Base-by-base conservation (phyloP, 2,113 vertebrate species). In the Oryzias melastigma region DNA sequence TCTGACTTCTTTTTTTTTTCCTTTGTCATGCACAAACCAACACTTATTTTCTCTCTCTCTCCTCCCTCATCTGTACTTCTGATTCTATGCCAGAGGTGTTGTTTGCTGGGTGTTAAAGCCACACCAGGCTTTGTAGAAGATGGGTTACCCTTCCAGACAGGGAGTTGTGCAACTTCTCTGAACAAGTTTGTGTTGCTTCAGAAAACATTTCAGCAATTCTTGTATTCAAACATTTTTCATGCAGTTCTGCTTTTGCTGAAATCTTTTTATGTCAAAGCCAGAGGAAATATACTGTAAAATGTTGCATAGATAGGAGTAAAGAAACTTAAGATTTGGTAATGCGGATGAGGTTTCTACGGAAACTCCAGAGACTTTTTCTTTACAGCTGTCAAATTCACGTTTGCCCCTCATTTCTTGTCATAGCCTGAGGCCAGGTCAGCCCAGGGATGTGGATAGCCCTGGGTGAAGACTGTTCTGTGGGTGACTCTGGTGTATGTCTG, bases 371-470 rank as follows among this genome's bases (percentile, higher is more conserved):
- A 48, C 35, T 35, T 35, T 27, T 68, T 73, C 62, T 82, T 82
- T 81, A 58, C 18, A 62, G 47, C 52, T 46, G 42, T 68, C 68
- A 67, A 73, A 70, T 65, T 58, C 57, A 59, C 1, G n/a, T 19
- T 46, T n/a, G 14, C 4, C 41, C 73, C 73, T 77, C 29, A 68
- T 67, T 63, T 59, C 68, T 56, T 40, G 53, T 68, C 10, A 35
- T 78, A 70, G 75, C 70, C 62, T 0, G 44, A 29, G 62, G 72
- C 74, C 69, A 68, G 56, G 68, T 67, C 70, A 65, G 70, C 86
- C 84, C 60, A 20, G 58, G 84, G 87, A 73, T 50, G 65, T 42
- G 49, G 68, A 74, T 78, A 82, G 83, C 81, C 80, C 63, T 62
- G 64, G 64, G 65, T 76, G 55, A 62, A 73, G 40, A 67, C 49